phyloP scores from a whole-genome alignment of 2,797 vertebrate species.

The Nannoperca obscura region DNA sequence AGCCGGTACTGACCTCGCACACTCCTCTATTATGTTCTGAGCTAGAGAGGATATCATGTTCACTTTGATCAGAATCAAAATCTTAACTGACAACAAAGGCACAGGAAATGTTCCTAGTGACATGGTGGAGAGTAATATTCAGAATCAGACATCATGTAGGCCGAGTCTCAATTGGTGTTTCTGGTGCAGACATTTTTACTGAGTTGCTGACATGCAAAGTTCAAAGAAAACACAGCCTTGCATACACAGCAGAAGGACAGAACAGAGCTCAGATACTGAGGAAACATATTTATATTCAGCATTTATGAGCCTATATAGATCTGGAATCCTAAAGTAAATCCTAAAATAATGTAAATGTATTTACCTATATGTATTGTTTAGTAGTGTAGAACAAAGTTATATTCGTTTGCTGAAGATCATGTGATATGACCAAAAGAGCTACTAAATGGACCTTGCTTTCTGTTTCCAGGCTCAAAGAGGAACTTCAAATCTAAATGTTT shows the following conservation, averaged over 20 bases:
- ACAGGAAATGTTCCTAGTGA: constrained; percentile 36
- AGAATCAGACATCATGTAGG: constrained; percentile 23
- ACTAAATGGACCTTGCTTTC: background rate
- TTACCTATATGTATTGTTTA: background rate
- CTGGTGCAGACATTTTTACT: constrained; percentile 15
- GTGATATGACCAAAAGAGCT: background rate
- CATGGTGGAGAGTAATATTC: constrained; percentile 34
- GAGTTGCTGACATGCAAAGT: background rate
- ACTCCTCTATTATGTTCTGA: constrained; percentile 52
- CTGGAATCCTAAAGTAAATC: background rate
- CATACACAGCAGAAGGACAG: background rate
- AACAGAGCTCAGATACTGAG: background rate
- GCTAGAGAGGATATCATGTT: constrained; percentile 52
- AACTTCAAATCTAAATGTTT: background rate
- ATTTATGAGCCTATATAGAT: background rate
- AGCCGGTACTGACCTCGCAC: constrained; percentile 57
- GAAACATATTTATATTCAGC: background rate
- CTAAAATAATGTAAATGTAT: constrained; percentile 1
- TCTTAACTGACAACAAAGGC: constrained; percentile 58
- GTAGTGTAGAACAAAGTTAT: background rate
- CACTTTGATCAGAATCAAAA: constrained; percentile 67
- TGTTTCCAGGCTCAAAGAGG: background rate
- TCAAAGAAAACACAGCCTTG: constrained; percentile 11
- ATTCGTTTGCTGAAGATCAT: background rate
- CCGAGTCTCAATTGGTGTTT: constrained; percentile 11